Conservation (phyloP, 2,888 invertebrate species). For the Loripinus fragilis region DNA sequence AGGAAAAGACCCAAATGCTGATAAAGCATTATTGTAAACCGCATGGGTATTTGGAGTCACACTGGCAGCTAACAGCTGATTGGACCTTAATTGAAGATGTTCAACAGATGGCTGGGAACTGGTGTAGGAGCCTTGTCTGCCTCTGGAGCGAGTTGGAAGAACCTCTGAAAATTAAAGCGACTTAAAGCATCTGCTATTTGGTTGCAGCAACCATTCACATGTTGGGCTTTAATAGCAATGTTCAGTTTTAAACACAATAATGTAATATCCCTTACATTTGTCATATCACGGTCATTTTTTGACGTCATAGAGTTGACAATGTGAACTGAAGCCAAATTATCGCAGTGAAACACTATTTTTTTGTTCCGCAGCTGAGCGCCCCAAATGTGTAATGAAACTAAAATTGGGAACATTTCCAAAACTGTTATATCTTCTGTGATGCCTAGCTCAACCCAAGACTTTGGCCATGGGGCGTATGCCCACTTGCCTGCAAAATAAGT, state of each 20-base stretch:
- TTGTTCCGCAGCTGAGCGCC: slow-evolving; percentile 18
- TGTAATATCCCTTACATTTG: slow-evolving; percentile 2
- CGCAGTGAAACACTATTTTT: slow-evolving; percentile 20
- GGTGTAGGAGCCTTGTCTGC: no score
- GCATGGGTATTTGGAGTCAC: background rate
- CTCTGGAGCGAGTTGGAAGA: no score
- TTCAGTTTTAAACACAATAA: background rate
- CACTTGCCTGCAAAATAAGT: slow-evolving; percentile 25
- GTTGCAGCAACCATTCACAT: no score
- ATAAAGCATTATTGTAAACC: no score
- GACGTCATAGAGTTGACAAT: slow-evolving; percentile 31
- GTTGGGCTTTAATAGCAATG: no score
- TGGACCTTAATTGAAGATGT: slow-evolving; percentile 12
- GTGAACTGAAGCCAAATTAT: slow-evolving; percentile 36
- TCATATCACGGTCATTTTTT: slow-evolving; percentile 26
- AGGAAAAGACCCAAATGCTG: no score
- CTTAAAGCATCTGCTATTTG: no score
- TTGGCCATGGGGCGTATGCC: slow-evolving; percentile 10
- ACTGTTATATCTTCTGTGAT: slow-evolving; percentile 29
- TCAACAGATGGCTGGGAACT: no score
- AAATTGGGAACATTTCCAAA: slow-evolving; percentile 28
- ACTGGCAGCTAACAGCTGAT: background rate
- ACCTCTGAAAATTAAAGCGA: no score
- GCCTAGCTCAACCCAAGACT: slow-evolving; percentile 16
- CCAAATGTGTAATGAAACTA: slow-evolving; percentile 28